These are phyloP conservation scores for Myotis myotis DNA, from an alignment of 2,797 vertebrate species.

Conservation along the genomic window DNA sequence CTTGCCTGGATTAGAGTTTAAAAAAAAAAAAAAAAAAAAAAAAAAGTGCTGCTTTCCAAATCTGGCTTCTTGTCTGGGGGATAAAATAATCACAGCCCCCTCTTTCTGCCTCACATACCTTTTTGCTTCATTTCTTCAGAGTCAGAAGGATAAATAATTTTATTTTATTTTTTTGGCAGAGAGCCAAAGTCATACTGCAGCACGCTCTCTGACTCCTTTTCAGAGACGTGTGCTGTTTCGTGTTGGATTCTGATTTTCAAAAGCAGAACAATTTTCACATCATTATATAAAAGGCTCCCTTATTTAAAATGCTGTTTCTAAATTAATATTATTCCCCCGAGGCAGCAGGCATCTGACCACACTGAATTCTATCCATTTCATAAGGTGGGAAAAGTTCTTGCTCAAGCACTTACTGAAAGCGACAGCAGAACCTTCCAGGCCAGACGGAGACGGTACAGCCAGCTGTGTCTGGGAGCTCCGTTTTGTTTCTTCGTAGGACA, in stretches of 20 bases:
- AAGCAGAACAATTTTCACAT: constrained; percentile 57
- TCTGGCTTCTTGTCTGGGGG: neutral
- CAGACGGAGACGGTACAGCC: neutral
- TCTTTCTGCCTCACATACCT: constrained; percentile 44
- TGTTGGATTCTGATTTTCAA: constrained; percentile 72
- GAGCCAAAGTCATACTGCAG: constrained; percentile 64
- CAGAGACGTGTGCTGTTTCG: constrained; percentile 35
- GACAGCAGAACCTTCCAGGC: neutral
- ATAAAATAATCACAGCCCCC: constrained; percentile 14
- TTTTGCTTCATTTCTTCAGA: constrained; percentile 71
- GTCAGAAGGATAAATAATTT: constrained; percentile 27
- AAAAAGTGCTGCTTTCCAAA: constrained; percentile 32
- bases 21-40: neutral
- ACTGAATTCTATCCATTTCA: neutral
- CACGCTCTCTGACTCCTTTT: constrained; percentile 61
- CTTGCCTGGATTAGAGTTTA: constrained; percentile 40
- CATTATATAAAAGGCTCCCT: constrained; percentile 58
- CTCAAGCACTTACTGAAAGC: neutral
- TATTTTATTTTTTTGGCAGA: constrained; percentile 43
- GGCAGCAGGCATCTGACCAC: constrained; percentile 41
- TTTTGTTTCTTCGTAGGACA: neutral
- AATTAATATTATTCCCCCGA: constrained; percentile 61
- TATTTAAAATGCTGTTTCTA: constrained; percentile 69
- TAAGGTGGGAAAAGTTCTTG: neutral
- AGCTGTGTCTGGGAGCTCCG: neutral